These are phyloP conservation scores for Bothrops jararaca DNA, from an alignment of 2,113 vertebrate species.

Conservation along the genomic window DNA sequence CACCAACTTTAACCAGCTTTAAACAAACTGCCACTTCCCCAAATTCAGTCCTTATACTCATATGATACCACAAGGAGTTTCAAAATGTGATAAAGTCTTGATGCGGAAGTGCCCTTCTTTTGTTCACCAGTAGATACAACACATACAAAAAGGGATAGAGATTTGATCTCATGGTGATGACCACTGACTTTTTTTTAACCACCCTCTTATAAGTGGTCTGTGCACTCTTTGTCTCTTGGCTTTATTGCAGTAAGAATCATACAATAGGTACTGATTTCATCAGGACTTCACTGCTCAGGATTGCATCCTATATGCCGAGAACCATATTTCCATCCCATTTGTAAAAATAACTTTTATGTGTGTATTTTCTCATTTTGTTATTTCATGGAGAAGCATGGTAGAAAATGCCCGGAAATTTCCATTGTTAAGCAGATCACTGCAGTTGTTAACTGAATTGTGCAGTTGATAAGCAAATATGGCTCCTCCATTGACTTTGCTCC, in stretches of 20 bases:
- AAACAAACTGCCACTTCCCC: not conserved
- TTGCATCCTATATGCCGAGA: not conserved
- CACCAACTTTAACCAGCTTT: not conserved
- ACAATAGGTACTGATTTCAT: not conserved
- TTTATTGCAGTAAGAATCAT: not conserved
- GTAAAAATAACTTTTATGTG: constrained; percentile 5
- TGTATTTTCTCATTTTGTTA: not conserved
- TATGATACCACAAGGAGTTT: not conserved
- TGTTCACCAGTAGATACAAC: not conserved
- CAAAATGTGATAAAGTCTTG: not conserved
- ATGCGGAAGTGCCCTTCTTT: not conserved
- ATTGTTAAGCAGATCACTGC: not conserved
- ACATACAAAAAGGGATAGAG: not conserved
- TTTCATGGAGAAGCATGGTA: not conserved
- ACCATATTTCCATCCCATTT: not conserved
- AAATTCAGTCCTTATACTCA: not conserved
- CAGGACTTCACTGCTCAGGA: not conserved
- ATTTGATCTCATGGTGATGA: no score
- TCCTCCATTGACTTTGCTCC: not conserved
- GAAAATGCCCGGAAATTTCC: not conserved
- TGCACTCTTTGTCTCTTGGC: not conserved
- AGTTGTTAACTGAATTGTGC: not conserved
- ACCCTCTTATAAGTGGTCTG: not conserved
- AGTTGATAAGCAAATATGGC: not conserved
- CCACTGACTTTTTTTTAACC: not conserved